These are phyloP conservation scores for Caenorhabditis doughertyi DNA, from an alignment of 2,888 invertebrate genomes.

Conservation along the genomic window DNA sequence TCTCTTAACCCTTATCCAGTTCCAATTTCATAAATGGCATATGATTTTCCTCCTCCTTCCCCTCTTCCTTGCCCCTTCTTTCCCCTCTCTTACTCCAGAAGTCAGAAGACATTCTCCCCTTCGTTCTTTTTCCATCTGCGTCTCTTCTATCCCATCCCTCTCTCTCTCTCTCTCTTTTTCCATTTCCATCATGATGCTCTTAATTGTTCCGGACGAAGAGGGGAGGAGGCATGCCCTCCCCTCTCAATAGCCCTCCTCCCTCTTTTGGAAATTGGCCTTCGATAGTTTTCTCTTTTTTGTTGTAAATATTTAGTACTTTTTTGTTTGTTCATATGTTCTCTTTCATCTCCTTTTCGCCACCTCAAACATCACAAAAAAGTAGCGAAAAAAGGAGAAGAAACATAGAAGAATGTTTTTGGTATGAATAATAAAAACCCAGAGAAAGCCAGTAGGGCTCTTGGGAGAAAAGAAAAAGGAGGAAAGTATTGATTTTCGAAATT, in stretches of 20 bases:
- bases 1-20: neutral
- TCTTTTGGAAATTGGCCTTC: constrained; percentile 1
- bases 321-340: neutral
- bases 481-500: neutral
- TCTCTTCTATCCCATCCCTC: constrained; percentile 9
- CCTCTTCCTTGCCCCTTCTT: neutral
- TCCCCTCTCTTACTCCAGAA: neutral
- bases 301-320: neutral
- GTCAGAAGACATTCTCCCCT: neutral
- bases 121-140: constrained; percentile 25
- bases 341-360: neutral
- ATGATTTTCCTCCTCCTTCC: neutral
- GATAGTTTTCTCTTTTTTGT: neutral
- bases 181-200: constrained; percentile 51
- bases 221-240: constrained; percentile 3
- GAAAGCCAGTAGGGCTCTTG: neutral
- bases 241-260: neutral
- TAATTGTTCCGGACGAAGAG: constrained; percentile 42
- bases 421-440: neutral
- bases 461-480: neutral
- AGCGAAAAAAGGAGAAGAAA: neutral
- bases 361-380: too few species aligned
- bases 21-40: neutral
- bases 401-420: neutral
- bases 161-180: neutral